Conservation (phyloP, 2,888 invertebrate genomes). For the Latheticus oryzae region DNA sequence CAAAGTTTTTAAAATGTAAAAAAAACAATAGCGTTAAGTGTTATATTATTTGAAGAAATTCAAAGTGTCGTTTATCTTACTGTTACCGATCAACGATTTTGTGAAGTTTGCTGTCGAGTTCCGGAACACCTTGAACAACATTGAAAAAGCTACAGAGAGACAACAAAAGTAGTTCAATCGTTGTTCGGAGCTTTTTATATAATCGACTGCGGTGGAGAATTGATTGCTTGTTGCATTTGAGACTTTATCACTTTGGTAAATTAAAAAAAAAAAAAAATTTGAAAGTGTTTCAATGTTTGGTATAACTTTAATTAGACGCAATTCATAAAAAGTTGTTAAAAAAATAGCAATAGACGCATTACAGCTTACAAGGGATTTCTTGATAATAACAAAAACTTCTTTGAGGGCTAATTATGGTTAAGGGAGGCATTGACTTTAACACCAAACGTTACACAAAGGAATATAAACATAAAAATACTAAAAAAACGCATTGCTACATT, state of each 20-base stretch:
- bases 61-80: constrained; percentile 14
- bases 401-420: constrained; percentile 9
- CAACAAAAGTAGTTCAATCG: constrained; percentile 21
- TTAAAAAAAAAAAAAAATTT: too few relatives aligned
- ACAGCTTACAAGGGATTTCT: constrained; percentile 11
- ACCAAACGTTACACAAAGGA: too few relatives aligned
- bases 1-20: not conserved
- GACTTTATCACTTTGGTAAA: too few relatives aligned
- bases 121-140: constrained; percentile 24
- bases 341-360: constrained; percentile 13
- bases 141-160: constrained; percentile 13
- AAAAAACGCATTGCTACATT: too few relatives aligned
- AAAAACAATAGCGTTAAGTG: constrained; percentile 3
- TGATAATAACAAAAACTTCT: constrained; percentile 13
- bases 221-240: constrained; percentile 30
- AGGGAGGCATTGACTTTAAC: constrained; percentile 19
- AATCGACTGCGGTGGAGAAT: constrained; percentile 24
- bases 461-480: too few relatives aligned
- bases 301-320: too few relatives aligned
- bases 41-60: too few relatives aligned
- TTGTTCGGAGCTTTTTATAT: constrained; percentile 26
- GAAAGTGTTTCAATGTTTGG: too few relatives aligned
- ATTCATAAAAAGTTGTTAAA: too few relatives aligned
- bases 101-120: constrained; percentile 6
- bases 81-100: constrained; percentile 10